A percentile compares a stretch with the other conserved stretches of the same genome.
These are phyloP conservation scores for Scaptomyza parva DNA, from an alignment of 2,888 invertebrate species.

Conservation along the genomic window DNA sequence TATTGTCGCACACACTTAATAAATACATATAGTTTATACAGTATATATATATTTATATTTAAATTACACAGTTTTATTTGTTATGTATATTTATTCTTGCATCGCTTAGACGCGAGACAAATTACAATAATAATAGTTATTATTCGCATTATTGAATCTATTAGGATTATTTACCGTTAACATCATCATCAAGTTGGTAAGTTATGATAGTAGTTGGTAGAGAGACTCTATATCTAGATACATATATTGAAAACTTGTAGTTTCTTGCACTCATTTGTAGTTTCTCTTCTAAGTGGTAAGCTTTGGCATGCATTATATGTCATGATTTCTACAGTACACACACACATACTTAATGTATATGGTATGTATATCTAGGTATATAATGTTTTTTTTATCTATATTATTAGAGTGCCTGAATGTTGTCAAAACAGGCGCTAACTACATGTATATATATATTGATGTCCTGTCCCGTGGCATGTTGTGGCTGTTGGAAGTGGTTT, in stretches of 20 bases:
- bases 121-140: conserved; percentile 44
- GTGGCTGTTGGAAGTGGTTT: conserved; percentile 25
- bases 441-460: conserved; percentile 20
- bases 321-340: conserved; percentile 73
- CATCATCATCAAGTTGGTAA: conserved; percentile 15
- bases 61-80: conserved; percentile 70
- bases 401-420: conserved; percentile 39
- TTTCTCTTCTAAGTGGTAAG: conserved; percentile 79
- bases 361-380: conserved; percentile 24
- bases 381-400: conserved; percentile 12
- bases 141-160: conserved; percentile 63
- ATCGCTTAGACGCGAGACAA: conserved; percentile 29
- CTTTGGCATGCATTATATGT: conserved; percentile 84
- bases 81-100: conserved; percentile 26
- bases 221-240: conserved; percentile 33
- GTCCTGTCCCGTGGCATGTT: conserved; percentile 17
- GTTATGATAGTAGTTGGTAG: conserved; percentile 14
- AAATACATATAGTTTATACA: conserved; percentile 35
- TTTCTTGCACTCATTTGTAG: conserved; percentile 72
- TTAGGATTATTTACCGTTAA: conserved; percentile 56
- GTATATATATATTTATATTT: conserved; percentile 38
- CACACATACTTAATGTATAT: conserved; percentile 40
- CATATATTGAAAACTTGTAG: conserved; percentile 62
- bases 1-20: conserved; percentile 84
- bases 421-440: conserved; percentile 16